Evolutionary conservation across 2,113 vertebrate genomes (phyloP).

Genomic region (Lanius ludovicianus): DNA sequence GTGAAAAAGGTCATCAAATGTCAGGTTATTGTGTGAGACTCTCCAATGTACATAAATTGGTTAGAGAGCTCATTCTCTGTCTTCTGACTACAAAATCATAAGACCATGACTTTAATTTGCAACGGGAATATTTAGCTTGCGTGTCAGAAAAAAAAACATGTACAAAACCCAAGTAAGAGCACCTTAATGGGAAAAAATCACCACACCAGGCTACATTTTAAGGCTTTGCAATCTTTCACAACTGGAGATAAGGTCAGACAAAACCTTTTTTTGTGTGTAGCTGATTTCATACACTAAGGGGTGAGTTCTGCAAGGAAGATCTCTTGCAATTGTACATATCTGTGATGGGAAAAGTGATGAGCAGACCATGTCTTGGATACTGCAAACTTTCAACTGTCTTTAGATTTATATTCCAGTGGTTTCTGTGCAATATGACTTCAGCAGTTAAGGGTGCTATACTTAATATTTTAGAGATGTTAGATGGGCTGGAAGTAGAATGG

Average conservation of each 20-base stretch:
- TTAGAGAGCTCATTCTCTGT: not conserved
- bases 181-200: not conserved
- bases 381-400: not conserved
- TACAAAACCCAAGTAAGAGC: not conserved
- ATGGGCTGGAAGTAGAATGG: not conserved
- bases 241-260: not conserved
- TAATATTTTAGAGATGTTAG: not conserved
- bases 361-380: not conserved
- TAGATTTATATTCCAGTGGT: not conserved
- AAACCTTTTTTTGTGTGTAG: not conserved
- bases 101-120: not conserved
- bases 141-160: not conserved
- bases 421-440: not conserved
- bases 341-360: not conserved
- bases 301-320: not conserved
- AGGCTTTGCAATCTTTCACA: not conserved
- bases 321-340: not conserved
- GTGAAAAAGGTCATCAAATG: not conserved
- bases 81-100: not conserved
- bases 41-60: not conserved
- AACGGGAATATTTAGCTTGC: not conserved
- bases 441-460: not conserved
- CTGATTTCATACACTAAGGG: not conserved
- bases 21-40: not conserved
- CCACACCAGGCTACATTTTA: not conserved